Evolutionary conservation across 1,140 invertebrate genomes (phyloP).

Genomic region (Drosophila guanche): DNA sequence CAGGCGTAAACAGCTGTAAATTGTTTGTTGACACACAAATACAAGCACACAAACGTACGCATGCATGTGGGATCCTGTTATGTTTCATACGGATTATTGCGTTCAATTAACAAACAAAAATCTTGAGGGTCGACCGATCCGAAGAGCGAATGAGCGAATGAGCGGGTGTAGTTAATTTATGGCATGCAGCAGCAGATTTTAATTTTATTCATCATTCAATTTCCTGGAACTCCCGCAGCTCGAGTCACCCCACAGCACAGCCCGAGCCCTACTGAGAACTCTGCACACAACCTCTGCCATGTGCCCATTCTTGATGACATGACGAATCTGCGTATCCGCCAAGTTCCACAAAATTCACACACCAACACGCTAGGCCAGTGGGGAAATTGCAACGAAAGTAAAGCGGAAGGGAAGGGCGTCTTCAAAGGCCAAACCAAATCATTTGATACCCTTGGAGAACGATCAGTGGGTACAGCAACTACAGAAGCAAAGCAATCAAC

Average conservation of each 20-base stretch:
- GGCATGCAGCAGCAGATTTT: constrained; percentile 13
- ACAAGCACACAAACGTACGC: neutral
- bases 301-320: constrained; percentile 20
- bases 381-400: neutral
- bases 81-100: constrained; percentile 9
- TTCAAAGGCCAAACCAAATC: too few species aligned
- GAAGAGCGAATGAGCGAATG: constrained; percentile 14
- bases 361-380: neutral
- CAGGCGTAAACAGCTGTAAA: constrained; percentile 78
- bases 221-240: constrained; percentile 17
- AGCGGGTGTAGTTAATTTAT: constrained; percentile 6
- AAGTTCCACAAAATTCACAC: constrained; percentile 25
- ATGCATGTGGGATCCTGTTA: constrained; percentile 16
- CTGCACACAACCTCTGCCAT: neutral
- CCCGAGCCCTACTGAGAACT: constrained; percentile 16
- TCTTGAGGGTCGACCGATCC: neutral
- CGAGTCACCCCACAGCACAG: constrained; percentile 6
- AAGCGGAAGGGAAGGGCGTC: too few species aligned
- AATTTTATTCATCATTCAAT: constrained; percentile 20
- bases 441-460: neutral
- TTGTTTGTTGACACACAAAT: constrained; percentile 61
- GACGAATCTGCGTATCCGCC: constrained; percentile 9
- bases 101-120: constrained; percentile 20
- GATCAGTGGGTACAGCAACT: too few species aligned
- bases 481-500: constrained; percentile 34